Evolutionary conservation across 2,888 invertebrate species (phyloP).

Genomic region (Idaea dimidiata): DNA sequence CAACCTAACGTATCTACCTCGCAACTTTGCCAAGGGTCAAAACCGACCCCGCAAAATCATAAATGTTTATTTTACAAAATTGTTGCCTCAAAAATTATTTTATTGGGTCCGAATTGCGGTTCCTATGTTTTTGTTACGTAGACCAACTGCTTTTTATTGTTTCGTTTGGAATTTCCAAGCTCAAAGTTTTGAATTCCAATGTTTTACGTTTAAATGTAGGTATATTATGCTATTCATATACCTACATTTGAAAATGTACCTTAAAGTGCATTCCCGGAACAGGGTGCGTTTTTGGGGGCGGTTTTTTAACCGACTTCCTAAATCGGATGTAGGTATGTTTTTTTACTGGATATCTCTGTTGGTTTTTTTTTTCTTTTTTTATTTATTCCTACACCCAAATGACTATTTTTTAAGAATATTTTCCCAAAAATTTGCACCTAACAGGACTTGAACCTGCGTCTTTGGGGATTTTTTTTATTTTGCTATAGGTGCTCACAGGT

Average conservation of each 20-base stretch:
- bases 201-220: not conserved
- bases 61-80: slow-evolving; percentile 48
- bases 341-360: too few relatives aligned
- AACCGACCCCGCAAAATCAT: slow-evolving; percentile 37
- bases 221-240: not conserved
- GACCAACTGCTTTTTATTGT: slow-evolving; percentile 13
- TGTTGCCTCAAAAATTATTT: slow-evolving; percentile 53
- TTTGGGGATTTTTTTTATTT: too few relatives aligned
- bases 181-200: not conserved
- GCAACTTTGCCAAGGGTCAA: not conserved
- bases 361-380: too few relatives aligned
- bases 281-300: too few relatives aligned
- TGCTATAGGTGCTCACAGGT: too few relatives aligned
- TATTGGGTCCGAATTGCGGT: slow-evolving; percentile 33
- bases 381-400: too few relatives aligned
- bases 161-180: slow-evolving; percentile 2
- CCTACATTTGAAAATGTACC: not conserved
- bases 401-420: too few relatives aligned
- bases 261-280: too few relatives aligned
- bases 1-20: not conserved
- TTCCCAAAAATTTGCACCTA: too few relatives aligned
- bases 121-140: slow-evolving; percentile 21
- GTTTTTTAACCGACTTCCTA: too few relatives aligned
- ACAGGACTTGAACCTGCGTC: too few relatives aligned
- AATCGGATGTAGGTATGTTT: too few relatives aligned